Conservation (phyloP, 2,113 vertebrate genomes). For the Piliocolobus tephrosceles region DNA sequence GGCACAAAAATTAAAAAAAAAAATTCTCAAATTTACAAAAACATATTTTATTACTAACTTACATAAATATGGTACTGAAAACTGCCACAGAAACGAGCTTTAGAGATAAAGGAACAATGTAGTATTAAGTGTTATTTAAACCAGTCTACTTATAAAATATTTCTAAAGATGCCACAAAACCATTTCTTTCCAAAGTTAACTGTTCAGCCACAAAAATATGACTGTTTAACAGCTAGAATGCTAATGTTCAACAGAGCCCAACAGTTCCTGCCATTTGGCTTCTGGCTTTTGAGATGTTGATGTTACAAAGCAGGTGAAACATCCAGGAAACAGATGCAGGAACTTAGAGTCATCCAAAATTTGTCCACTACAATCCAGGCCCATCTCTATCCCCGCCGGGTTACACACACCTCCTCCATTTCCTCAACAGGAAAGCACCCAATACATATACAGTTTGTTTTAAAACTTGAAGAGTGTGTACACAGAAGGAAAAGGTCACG, state of each 20-base stretch:
- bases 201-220: not conserved
- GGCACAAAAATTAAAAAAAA: not conserved
- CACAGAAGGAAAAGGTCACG: conserved; percentile 1
- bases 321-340: not conserved
- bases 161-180: not conserved
- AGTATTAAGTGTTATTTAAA: not conserved
- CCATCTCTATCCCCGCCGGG: not conserved
- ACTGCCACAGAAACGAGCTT: not conserved
- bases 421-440: conserved; percentile 10
- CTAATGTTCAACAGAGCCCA: not conserved
- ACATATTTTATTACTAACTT: not conserved
- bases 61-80: not conserved
- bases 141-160: conserved; percentile 4
- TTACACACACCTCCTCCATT: not conserved
- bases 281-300: not conserved
- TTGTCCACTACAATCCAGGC: not conserved
- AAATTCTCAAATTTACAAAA: not conserved
- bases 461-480: not conserved
- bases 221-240: not conserved
- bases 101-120: not conserved
- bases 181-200: not conserved
- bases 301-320: not conserved
- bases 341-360: not conserved
- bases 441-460: not conserved
- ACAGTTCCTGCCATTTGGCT: not conserved